phyloP scores from a whole-genome alignment of 2,888 invertebrate genomes.

The Andrena haemorrhoa region DNA sequence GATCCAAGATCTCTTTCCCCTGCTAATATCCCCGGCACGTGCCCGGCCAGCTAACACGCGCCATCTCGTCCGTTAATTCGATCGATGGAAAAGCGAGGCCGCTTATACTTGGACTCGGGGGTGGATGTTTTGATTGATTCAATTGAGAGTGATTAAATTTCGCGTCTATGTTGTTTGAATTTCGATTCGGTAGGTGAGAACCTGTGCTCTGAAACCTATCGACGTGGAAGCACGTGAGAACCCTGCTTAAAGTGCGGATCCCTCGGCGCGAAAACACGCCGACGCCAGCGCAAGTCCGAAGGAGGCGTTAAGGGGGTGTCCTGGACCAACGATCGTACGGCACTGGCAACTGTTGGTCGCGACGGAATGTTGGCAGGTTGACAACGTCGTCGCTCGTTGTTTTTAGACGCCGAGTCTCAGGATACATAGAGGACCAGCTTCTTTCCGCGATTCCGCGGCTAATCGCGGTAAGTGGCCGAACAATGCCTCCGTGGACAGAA shows the following conservation, averaged over 20 bases:
- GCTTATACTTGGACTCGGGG: constrained; percentile 76
- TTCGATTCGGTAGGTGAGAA: constrained; percentile 12
- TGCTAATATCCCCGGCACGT: too few relatives aligned
- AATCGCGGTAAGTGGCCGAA: constrained; percentile 42
- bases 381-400: constrained; percentile 78
- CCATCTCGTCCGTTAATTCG: constrained; percentile 68
- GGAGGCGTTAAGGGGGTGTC: constrained; percentile 41
- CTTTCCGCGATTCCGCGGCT: constrained; percentile 51
- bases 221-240: too few relatives aligned
- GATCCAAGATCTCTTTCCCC: background rate
- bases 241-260: too few relatives aligned
- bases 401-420: constrained; percentile 73
- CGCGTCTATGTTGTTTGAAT: constrained; percentile 26
- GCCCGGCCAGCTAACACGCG: too few relatives aligned
- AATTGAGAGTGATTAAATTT: constrained; percentile 78
- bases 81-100: constrained; percentile 78
- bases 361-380: constrained; percentile 79
- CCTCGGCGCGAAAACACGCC: constrained; percentile 18
- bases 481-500: constrained; percentile 19
- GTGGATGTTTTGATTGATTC: constrained; percentile 79
- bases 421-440: constrained; percentile 19
- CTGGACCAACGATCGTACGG: constrained; percentile 60
- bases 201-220: too few relatives aligned
- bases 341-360: constrained; percentile 63
- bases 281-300: background rate